A percentile compares a stretch with the other conserved stretches of the same genome.
These are phyloP conservation scores for Athalia rosae DNA, from an alignment of 2,888 invertebrate genomes.

Conservation along the genomic window DNA sequence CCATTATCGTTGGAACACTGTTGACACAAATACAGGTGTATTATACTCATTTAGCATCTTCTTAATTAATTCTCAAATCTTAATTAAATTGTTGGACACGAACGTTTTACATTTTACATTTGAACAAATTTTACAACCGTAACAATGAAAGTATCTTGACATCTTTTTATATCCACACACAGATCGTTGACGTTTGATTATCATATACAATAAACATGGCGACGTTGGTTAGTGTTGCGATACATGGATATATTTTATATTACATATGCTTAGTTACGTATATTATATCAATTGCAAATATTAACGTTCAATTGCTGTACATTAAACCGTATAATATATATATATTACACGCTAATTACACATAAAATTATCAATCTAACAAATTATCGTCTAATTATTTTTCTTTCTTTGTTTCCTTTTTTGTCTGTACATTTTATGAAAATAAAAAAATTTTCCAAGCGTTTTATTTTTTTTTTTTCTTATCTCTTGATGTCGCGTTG, in stretches of 20 bases:
- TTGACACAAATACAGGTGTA: not conserved
- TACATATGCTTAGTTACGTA: constrained; percentile 18
- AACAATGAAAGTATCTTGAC: not conserved
- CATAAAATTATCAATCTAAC: not conserved
- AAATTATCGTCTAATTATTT: not conserved
- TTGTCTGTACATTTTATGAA: constrained; percentile 38
- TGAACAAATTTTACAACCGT: not conserved
- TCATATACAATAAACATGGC: not conserved
- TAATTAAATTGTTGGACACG: constrained; percentile 19
- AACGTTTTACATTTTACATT: constrained; percentile 27
- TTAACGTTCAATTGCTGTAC: constrained; percentile 15
- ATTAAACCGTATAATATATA: not conserved
- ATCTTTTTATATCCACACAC: not conserved
- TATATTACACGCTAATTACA: not conserved
- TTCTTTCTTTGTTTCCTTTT: not conserved
- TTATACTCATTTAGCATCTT: not conserved
- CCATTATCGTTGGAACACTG: constrained; percentile 9
- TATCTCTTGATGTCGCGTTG: not conserved
- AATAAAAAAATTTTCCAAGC: constrained; percentile 18
- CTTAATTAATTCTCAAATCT: not conserved
- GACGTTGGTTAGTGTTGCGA: constrained; percentile 1
- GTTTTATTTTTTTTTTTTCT: not conserved
- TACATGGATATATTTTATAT: constrained; percentile 2
- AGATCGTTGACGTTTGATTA: constrained; percentile 2
- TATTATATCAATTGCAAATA: constrained; percentile 4